Evolutionary conservation across 2,888 invertebrate species (phyloP), one percentile per base, ranked within the genome.

Genomic region (Didymodactylos carnosus): DNA sequence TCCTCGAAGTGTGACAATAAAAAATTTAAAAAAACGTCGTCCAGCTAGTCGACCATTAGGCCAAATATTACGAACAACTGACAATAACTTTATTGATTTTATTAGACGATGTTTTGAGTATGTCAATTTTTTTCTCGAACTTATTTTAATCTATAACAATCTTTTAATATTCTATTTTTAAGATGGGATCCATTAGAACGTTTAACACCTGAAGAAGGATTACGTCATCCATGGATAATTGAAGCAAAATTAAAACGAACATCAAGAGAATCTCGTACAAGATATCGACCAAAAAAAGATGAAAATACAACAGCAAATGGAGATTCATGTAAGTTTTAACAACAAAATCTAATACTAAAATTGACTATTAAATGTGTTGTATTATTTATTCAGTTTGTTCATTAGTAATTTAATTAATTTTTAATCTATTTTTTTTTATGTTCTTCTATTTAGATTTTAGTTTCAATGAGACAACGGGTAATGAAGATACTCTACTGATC

Each of bases 171-270:
- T 81, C 6, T n/a, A n/a, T n/a, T n/a, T 84, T 27, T 13, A 27
- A 91, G 91, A 83, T 94, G 94, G 94, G 92, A 94, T 84, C 90
- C 93, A 25, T 89, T 89, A 80, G 89, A 90, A 76, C 88, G 94
- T 77, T 88, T 94, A 88, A 92, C 91, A 6, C 91, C 94, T 0
- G 91, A 90, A 74, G 92, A 94, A 82, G 94, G 93, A 3, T 87
- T 90, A 27, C 88, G 89, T 73, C 94, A 94, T 84, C 91, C 91
- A 80, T 94, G 90, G 89, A 85, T 92, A 62, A 80, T 81, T 62
- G 83, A 82, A 46, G 40, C 49, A n/a, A 71, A 71, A 69, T 29
- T 62, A 35, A 19, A 35, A 19, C 53, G 13, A 35, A 62, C 19
- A 19, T 29, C 27, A 16, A 3, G 7, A 35, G 23, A 19, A 29